A percentile compares a stretch with the other conserved stretches of the same genome.
phyloP scores from a whole-genome alignment of 92 coral and sea anemone species.

The Bergia puertoricense region DNA sequence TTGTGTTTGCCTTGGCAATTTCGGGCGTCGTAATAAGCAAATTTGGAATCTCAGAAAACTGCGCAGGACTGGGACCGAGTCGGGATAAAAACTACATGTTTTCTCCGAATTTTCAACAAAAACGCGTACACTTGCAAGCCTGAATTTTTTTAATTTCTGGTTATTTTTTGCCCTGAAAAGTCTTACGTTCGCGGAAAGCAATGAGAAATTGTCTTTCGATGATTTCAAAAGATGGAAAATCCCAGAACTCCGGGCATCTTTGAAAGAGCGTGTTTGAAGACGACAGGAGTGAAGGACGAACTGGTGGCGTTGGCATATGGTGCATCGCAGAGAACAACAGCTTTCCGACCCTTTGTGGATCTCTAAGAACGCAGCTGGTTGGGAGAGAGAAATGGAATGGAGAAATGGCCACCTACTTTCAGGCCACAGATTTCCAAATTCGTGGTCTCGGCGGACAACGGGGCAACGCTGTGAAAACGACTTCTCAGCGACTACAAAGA shows the following conservation, averaged over 20 bases:
- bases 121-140: no score
- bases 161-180: no score
- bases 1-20: no score
- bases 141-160: no score
- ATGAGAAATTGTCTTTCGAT: constrained; percentile 23
- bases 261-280: constrained; percentile 48
- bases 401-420: constrained; percentile 53
- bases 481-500: constrained; percentile 59
- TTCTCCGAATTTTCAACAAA: no score
- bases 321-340: constrained; percentile 43
- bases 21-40: no score
- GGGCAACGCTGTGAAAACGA: constrained; percentile 46
- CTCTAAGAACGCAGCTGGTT: constrained; percentile 35
- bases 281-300: constrained; percentile 54
- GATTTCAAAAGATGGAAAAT: constrained; percentile 57
- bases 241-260: constrained; percentile 37
- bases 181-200: not conserved
- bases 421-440: constrained; percentile 37
- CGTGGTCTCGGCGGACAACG: constrained; percentile 40
- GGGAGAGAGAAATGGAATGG: constrained; percentile 40
- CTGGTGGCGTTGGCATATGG: constrained; percentile 51
- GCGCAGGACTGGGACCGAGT: no score
- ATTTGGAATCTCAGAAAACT: no score
- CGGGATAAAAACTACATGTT: no score
- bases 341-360: constrained; percentile 48